Conservation (phyloP, 2,797 vertebrate genomes). For the Gastrophryne carolinensis region DNA sequence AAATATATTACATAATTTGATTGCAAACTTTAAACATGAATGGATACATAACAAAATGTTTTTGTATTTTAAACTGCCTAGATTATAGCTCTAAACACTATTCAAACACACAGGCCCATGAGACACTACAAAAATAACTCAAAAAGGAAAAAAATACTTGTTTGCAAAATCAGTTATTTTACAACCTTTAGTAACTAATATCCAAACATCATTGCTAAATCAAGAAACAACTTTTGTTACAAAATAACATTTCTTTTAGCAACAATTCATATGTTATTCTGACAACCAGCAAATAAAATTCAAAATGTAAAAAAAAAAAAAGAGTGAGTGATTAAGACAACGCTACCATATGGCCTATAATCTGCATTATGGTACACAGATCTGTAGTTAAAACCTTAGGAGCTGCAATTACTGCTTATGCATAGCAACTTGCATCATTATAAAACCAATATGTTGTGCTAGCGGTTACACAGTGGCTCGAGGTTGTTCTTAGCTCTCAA, state of each 20-base stretch:
- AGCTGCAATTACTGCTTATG: conserved; percentile 45
- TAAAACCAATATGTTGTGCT: conserved; percentile 35
- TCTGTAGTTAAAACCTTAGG: conserved; percentile 46
- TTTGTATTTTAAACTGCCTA: too few species aligned
- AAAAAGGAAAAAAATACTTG: not conserved
- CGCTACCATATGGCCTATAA: conserved; percentile 46
- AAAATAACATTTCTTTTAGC: not conserved
- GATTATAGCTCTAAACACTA: too few species aligned
- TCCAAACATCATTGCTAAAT: too few species aligned
- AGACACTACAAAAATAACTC: not conserved
- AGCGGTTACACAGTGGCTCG: conserved; percentile 20
- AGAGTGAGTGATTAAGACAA: conserved; percentile 43
- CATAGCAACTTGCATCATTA: conserved; percentile 38
- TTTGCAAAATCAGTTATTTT: too few species aligned
- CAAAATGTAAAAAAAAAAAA: conserved; percentile 33
- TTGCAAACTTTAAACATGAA: too few species aligned
- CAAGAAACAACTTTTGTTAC: not conserved
- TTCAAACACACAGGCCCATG: too few species aligned
- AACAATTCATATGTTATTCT: conserved; percentile 6
- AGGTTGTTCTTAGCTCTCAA: conserved; percentile 1
- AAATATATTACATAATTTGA: too few species aligned
- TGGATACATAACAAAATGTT: too few species aligned
- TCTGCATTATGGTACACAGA: conserved; percentile 49
- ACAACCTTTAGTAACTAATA: too few species aligned
- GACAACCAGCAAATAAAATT: conserved; percentile 29